These are phyloP conservation scores for Hylomyscus alleni DNA, from an alignment of 2,797 vertebrate species.

Conservation along the genomic window DNA sequence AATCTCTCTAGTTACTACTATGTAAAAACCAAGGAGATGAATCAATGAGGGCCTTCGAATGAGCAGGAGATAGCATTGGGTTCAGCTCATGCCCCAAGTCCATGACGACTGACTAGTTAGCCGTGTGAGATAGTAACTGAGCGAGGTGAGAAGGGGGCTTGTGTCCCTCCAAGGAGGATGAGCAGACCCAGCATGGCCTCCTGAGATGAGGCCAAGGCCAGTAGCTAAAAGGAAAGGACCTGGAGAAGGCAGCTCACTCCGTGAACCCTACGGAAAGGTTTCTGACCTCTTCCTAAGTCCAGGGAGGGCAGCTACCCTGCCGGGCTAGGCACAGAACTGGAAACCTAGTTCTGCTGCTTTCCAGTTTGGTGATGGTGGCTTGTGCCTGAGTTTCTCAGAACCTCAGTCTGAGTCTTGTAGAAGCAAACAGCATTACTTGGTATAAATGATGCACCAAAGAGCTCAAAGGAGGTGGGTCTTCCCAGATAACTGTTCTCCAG, in stretches of 20 bases:
- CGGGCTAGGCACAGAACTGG: not conserved
- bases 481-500: not conserved
- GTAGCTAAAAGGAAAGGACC: not conserved
- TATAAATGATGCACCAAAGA: not conserved
- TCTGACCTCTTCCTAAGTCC: not conserved
- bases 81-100: not conserved
- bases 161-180: not conserved
- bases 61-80: not conserved
- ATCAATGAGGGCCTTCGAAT: not conserved
- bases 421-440: not conserved
- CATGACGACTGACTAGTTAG: not conserved
- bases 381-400: not conserved
- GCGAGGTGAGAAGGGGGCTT: not conserved
- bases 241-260: not conserved
- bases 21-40: not conserved
- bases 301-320: not conserved
- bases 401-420: not conserved
- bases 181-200: not conserved
- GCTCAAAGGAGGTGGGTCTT: not conserved
- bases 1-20: not conserved
- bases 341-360: not conserved
- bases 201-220: not conserved
- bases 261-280: not conserved
- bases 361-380: not conserved
- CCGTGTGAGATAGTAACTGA: not conserved